Evolutionary conservation across 2,797 vertebrate species (phyloP).

Genomic region (Acomys russatus): DNA sequence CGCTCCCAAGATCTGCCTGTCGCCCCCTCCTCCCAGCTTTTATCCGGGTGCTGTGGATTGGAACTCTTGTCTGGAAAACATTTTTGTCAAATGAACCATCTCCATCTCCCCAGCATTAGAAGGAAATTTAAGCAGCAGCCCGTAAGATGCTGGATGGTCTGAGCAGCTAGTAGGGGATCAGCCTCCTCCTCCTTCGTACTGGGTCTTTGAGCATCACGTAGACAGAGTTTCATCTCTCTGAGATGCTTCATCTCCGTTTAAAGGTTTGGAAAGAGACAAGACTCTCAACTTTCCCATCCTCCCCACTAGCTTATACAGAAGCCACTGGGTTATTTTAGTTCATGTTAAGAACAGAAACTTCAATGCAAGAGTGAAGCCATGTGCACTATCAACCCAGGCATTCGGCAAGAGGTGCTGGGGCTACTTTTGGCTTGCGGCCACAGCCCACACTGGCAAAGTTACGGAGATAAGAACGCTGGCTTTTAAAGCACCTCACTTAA

Average conservation of each 20-base stretch:
- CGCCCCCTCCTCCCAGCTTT: not conserved
- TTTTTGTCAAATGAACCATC: not conserved
- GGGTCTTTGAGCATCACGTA: not conserved
- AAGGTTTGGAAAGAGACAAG: not conserved
- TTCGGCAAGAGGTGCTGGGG: conserved; percentile 65
- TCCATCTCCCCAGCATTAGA: not conserved
- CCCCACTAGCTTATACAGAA: not conserved
- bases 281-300: not conserved
- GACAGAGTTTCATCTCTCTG: not conserved
- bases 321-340: conserved; percentile 19
- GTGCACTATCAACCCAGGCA: conserved; percentile 9
- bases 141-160: not conserved
- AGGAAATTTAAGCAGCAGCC: not conserved
- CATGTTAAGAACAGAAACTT: conserved; percentile 24
- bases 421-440: conserved; percentile 81
- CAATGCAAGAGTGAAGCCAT: conserved; percentile 43
- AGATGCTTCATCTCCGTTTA: not conserved
- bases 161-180: not conserved
- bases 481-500: conserved; percentile 88
- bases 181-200: not conserved
- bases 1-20: not conserved
- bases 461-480: conserved; percentile 83
- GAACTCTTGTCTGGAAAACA: not conserved
- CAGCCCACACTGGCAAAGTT: conserved; percentile 81
- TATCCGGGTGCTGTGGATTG: not conserved